Conservation (phyloP, 2,797 vertebrate species). For the Phalloptychus januarius region DNA sequence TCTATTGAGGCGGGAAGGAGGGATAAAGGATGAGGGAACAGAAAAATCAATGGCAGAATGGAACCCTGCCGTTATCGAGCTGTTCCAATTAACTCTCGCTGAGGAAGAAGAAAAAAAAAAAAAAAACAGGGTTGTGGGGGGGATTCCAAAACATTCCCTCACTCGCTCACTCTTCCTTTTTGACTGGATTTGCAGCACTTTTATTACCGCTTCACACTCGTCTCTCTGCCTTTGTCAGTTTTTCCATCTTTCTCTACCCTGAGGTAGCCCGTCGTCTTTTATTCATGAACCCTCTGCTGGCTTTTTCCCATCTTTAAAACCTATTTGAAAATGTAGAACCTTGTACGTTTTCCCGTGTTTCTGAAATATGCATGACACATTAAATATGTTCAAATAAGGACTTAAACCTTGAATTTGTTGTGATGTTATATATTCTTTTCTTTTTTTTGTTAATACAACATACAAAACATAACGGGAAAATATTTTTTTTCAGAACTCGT, state of each 20-base stretch:
- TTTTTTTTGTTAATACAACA: slow-evolving; percentile 8
- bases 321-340: slow-evolving; percentile 67
- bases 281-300: slow-evolving; percentile 60
- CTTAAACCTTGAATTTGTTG: slow-evolving; percentile 20
- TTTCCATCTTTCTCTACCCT: slow-evolving; percentile 68
- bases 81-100: slow-evolving; percentile 84
- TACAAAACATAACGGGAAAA: background rate
- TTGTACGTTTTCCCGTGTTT: slow-evolving; percentile 61
- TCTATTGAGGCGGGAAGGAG: slow-evolving; percentile 78
- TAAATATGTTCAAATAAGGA: slow-evolving; percentile 57
- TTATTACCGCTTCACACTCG: slow-evolving; percentile 68
- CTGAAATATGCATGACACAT: slow-evolving; percentile 57
- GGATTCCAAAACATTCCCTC: slow-evolving; percentile 83
- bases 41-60: slow-evolving; percentile 87
- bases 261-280: slow-evolving; percentile 62
- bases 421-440: background rate
- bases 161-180: slow-evolving; percentile 57
- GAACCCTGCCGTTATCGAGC: slow-evolving; percentile 86
- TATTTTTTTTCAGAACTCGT: too few relatives aligned
- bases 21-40: slow-evolving; percentile 78
- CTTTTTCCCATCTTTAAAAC: slow-evolving; percentile 55
- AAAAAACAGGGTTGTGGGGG: slow-evolving; percentile 6
- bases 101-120: slow-evolving; percentile 48
- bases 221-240: slow-evolving; percentile 66
- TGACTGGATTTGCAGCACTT: slow-evolving; percentile 67